Conservation (phyloP, 2,797 vertebrate genomes). For the Champsocephalus esox region DNA sequence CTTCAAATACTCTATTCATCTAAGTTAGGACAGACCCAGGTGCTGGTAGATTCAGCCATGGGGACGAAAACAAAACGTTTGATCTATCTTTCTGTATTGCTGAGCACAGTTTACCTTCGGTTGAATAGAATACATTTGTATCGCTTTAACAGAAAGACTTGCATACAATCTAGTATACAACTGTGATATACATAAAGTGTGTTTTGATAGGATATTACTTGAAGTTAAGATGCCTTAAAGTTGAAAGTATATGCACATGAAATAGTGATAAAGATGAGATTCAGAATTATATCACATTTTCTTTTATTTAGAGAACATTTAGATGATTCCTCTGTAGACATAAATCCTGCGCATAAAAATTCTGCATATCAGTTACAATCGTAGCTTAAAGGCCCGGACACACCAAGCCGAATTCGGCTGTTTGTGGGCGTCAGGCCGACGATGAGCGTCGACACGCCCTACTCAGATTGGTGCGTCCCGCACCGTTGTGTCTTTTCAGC, state of each 20-base stretch:
- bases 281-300: neutral
- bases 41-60: neutral
- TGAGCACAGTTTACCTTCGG: neutral
- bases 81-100: no score
- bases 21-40: neutral
- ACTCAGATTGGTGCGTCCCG: no score
- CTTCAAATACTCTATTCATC: no score
- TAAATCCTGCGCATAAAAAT: neutral
- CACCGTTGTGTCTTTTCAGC: no score
- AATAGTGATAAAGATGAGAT: neutral
- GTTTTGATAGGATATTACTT: neutral
- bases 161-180: no score
- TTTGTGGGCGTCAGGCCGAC: no score
- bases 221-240: neutral
- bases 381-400: neutral
- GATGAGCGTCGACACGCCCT: no score
- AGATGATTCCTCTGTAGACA: neutral
- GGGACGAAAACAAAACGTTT: neutral
- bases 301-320: neutral
- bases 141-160: neutral
- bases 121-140: neutral
- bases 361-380: neutral
- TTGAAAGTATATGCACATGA: neutral
- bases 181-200: no score
- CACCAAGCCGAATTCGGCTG: no score